These are phyloP conservation scores for Spilogale gracilis DNA, from an alignment of 2,113 vertebrate species.

Conservation along the genomic window DNA sequence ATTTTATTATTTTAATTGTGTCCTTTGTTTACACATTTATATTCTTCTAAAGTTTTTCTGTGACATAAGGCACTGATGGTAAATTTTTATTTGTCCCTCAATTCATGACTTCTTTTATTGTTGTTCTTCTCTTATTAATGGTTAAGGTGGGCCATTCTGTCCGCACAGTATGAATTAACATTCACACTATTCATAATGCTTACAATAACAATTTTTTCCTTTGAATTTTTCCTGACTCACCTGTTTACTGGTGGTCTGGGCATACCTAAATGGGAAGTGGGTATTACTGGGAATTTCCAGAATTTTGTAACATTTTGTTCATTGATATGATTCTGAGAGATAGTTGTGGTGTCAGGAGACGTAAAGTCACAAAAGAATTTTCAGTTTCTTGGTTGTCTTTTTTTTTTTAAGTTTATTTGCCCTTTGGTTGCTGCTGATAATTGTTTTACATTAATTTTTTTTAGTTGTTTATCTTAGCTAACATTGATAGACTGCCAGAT, in stretches of 20 bases:
- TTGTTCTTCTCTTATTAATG: not conserved
- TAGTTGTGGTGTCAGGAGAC: not conserved
- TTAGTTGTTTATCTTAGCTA: not conserved
- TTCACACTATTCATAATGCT: not conserved
- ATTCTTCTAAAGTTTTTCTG: not conserved
- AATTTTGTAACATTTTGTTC: not conserved
- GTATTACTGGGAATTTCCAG: not conserved
- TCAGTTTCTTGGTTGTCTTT: not conserved
- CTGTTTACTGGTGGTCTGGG: not conserved
- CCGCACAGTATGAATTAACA: not conserved
- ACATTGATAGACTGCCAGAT: not conserved
- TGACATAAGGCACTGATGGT: not conserved
- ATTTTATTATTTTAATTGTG: slow-evolving; percentile 31
- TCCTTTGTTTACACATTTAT: not conserved
- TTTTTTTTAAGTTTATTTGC: not conserved
- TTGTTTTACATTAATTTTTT: not conserved
- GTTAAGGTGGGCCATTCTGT: not conserved
- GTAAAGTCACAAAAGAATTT: not conserved
- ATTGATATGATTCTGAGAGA: not conserved
- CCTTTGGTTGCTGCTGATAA: not conserved
- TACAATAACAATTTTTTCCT: not conserved
- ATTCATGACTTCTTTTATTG: not conserved
- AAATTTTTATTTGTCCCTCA: not conserved
- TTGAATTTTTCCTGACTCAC: not conserved
- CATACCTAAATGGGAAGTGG: not conserved